Evolutionary conservation across 2,888 invertebrate genomes (phyloP).

Genomic region (Papilio protenor): DNA sequence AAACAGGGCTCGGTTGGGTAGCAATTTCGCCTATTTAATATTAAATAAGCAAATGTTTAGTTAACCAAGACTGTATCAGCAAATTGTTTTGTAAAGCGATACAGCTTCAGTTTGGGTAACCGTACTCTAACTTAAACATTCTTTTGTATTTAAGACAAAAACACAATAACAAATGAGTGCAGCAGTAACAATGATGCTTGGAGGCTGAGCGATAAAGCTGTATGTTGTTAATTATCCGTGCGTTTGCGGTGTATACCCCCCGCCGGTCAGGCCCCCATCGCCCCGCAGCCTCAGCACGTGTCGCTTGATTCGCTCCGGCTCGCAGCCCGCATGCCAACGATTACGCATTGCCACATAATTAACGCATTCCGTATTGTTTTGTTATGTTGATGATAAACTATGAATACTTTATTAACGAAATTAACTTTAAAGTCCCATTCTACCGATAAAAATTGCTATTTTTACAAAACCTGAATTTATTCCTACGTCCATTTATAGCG

Average conservation of each 20-base stretch:
- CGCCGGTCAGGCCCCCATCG: neutral
- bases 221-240: conserved; percentile 1
- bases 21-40: neutral
- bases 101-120: neutral
- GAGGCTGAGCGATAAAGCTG: conserved; percentile 2
- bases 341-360: conserved; percentile 3
- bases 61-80: neutral
- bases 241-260: conserved; percentile 9
- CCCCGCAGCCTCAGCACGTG: neutral
- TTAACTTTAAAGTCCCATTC: neutral
- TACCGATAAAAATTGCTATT: neutral
- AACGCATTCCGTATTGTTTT: conserved; percentile 14
- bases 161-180: neutral
- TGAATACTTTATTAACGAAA: neutral
- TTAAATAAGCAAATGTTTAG: neutral
- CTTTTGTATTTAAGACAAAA: conserved; percentile 8
- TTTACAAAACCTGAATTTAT: neutral
- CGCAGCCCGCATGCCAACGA: conserved; percentile 3
- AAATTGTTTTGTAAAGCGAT: neutral
- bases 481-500: neutral
- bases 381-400: neutral
- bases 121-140: neutral
- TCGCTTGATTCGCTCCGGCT: conserved; percentile 6
- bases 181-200: neutral
- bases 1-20: neutral